Evolutionary conservation across 2,797 vertebrate species (phyloP), one percentile per base, ranked within the genome.

Genomic region (Melanitta fusca): DNA sequence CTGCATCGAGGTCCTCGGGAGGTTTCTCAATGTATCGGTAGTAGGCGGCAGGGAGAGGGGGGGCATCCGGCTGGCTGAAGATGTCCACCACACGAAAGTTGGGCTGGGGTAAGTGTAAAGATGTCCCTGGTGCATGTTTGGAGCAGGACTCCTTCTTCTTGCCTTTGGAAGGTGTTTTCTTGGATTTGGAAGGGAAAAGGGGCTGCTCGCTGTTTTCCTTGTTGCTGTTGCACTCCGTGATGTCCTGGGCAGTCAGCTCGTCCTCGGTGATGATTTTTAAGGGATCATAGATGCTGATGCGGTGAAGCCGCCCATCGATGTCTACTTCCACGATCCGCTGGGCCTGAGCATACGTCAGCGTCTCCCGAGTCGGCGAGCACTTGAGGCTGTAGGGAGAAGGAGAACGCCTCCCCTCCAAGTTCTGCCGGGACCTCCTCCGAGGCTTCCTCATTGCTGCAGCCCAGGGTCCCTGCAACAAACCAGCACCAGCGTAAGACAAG

Each of bases 301-400:
- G 98, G 82, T 99, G 99, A 12, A 99, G 98, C 51, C 99, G 98
- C 69, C 99, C 99, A 34, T 99, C 99, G 7, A 99, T 98, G 96
- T 99, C 99, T 85, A 99, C 99, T 96, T 99, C 99, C 56, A 99
- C 99, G n/a, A 99, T 99, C 89, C 99, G 98, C 91, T 99, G 99
- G 28, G 99, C 99, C 98, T 99, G 99, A 27, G 99, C 99, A 0
- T 99, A 99, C 0, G 99, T 99, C 95, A 99, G 96, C 3, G 99
- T 99, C 97, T 99, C 99, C 81, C 99, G 98, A 25, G 98, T 98
- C 0, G 98, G 98, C 5, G 99, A 99, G 88, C 99, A 98, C 98
- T 99, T 99, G 81, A 99, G 98, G 96, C 99, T 98, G 95, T 99
- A 99, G 39, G 99, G 99, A 0, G 99, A 99, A 30, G 99, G 98